phyloP scores from a whole-genome alignment of 2,888 invertebrate species.

The Oscheius sp. region DNA sequence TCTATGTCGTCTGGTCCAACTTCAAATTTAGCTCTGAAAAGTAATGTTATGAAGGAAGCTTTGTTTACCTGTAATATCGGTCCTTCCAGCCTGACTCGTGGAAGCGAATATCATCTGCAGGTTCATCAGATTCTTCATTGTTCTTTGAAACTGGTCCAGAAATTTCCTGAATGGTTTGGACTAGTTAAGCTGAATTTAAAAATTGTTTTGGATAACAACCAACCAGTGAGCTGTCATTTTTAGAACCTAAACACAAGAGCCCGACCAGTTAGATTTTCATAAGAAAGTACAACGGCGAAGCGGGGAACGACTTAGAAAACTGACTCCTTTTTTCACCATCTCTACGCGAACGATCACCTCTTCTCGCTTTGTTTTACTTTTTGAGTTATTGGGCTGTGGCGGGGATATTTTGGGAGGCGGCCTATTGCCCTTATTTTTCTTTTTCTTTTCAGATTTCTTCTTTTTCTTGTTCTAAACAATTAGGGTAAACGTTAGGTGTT shows the following conservation, averaged over 20 bases:
- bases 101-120: slow-evolving; percentile 69
- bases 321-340: too few species aligned
- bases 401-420: slow-evolving; percentile 16
- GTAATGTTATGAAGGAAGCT: background rate
- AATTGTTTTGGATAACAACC: too few species aligned
- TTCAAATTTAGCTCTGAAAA: slow-evolving; percentile 73
- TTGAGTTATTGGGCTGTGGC: background rate
- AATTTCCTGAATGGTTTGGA: slow-evolving; percentile 19
- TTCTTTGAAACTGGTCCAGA: background rate
- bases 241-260: too few species aligned
- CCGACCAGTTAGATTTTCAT: too few species aligned
- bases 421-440: slow-evolving; percentile 6
- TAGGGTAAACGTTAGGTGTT: background rate
- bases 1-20: slow-evolving; percentile 74
- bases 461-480: slow-evolving; percentile 8
- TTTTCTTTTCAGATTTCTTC: slow-evolving; percentile 3
- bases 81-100: slow-evolving; percentile 98
- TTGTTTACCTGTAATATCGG: slow-evolving; percentile 77
- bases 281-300: too few species aligned
- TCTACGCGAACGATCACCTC: too few species aligned
- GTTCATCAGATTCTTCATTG: slow-evolving; percentile 51
- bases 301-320: too few species aligned
- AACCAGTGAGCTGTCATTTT: too few species aligned
- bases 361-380: too few species aligned
- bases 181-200: too few species aligned